Evolutionary conservation across 2,797 vertebrate species (phyloP), one percentile per base, ranked within the genome.

Genomic region (Rhynchotus rufescens): DNA sequence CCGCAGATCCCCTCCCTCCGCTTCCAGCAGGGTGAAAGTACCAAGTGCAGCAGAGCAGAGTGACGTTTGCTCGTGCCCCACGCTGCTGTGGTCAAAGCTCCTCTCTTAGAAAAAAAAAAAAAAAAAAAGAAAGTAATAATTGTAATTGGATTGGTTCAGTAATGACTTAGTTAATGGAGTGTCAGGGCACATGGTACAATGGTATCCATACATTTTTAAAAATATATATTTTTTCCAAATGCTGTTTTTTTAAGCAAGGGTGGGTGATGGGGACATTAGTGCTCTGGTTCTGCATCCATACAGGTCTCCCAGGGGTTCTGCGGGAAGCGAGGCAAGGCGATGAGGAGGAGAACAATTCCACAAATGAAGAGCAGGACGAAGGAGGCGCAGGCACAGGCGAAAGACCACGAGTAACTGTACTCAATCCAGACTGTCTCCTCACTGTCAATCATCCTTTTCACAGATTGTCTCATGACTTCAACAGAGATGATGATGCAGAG

Each of bases 271-370:
- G 67, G 25, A 1, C n/a, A 4, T 82, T 97, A 98, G 93, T 97
- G 97, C 26, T 99, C 99, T 0, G 98, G 98, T 64, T 99, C 99
- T 0, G 99, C 99, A 0, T 99, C 99, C 99, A 99, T 99, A 97
- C 99, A 99, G 32, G 98, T 98, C 97, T 99, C 99, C 99, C 99
- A 99, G 6, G 99, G 99, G 95, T 99, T 99, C 95, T 97, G 98
- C 72, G 99, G 99, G 98, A 99, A 99, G 62, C 98, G 99, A 20
- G 99, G 99, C 98, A 99, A 98, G 20, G 99, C 98, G 61, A 99
- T 98, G 44, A 99, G 56, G 34, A 99, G 98, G 23, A 99, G 99
- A 28, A 96, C 92, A 1, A 99, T 95, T 75, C 99, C 99, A 0
- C 98, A 97, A 84, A 99, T 96, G 78, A 99, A 99, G 88, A 99